A percentile compares a stretch with the other conserved stretches of the same genome.
These are phyloP conservation scores for Cyclina sinensis DNA, from an alignment of 1,140 invertebrate species.

Conservation along the genomic window DNA sequence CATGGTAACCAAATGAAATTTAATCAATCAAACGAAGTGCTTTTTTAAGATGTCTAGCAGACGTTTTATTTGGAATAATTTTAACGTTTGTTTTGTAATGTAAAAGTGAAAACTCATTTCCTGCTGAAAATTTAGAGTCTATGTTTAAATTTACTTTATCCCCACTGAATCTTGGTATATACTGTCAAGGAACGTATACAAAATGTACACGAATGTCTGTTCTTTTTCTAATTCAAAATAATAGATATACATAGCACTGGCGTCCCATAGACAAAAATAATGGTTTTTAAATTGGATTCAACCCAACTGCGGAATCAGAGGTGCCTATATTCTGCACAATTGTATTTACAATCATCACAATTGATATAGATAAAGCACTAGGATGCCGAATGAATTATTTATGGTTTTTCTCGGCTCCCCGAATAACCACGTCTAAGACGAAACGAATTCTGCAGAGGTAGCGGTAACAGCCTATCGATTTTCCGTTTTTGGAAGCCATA, in stretches of 20 bases:
- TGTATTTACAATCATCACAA: conserved; percentile 26
- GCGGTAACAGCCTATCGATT: conserved; percentile 2
- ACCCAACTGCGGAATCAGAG: not conserved
- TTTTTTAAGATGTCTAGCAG: too few relatives aligned
- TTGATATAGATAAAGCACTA: conserved; percentile 34
- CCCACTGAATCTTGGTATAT: too few relatives aligned
- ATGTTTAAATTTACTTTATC: too few relatives aligned
- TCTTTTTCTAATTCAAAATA: not conserved
- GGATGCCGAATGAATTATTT: conserved; percentile 35
- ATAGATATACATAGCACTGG: not conserved
- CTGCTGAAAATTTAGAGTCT: too few relatives aligned
- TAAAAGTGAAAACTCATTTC: too few relatives aligned
- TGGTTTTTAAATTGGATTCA: not conserved
- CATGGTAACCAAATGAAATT: too few relatives aligned
- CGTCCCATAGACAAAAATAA: not conserved
- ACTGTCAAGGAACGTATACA: too few relatives aligned
- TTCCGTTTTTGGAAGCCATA: too few relatives aligned
- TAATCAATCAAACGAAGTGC: too few relatives aligned
- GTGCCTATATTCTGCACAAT: not conserved
- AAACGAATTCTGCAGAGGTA: conserved; percentile 4
- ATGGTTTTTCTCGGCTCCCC: conserved; percentile 13
- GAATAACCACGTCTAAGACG: conserved; percentile 41
- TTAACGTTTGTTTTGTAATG: too few relatives aligned
- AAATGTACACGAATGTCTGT: too few relatives aligned
- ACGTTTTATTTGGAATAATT: too few relatives aligned